Percentiles rank a stretch among this genome's conserved stretches.
Conservation (phyloP, 2,888 invertebrate species). For the Crocallis elinguaria region DNA sequence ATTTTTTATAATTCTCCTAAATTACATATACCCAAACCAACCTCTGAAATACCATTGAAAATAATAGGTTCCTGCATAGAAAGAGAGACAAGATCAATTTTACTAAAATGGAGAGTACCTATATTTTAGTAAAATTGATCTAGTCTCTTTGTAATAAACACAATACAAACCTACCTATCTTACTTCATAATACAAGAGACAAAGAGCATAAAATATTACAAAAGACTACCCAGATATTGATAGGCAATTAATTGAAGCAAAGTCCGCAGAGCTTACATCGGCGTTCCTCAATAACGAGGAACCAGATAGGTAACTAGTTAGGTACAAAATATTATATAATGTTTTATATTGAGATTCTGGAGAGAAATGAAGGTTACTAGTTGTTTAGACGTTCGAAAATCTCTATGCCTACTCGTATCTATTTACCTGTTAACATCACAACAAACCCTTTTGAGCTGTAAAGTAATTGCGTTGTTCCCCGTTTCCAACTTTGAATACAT, state of each 20-base stretch:
- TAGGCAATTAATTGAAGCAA: slow-evolving; percentile 19
- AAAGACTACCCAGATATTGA: slow-evolving; percentile 12
- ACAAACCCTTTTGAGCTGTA: slow-evolving; percentile 58
- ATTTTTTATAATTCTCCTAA: too few relatives aligned
- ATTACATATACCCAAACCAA: too few relatives aligned
- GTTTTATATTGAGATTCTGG: slow-evolving; percentile 2
- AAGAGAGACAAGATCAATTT: too few relatives aligned
- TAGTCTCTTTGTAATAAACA: too few relatives aligned
- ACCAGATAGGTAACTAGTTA: neutral
- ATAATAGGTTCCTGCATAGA: too few relatives aligned
- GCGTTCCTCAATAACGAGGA: slow-evolving; percentile 13
- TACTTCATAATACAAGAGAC: neutral
- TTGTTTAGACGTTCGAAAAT: slow-evolving; percentile 11
- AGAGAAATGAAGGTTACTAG: slow-evolving; percentile 12
- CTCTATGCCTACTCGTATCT: slow-evolving; percentile 8
- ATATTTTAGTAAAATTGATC: too few relatives aligned
- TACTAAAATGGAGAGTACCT: too few relatives aligned
- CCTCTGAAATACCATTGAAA: too few relatives aligned
- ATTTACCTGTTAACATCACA: slow-evolving; percentile 42
- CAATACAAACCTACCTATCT: neutral
- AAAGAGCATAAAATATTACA: slow-evolving; percentile 1
- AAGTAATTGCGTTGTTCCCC: slow-evolving; percentile 64
- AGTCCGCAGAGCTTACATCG: slow-evolving; percentile 14
- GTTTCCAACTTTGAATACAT: slow-evolving; percentile 57
- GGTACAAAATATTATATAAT: slow-evolving; percentile 1